Percentiles rank a stretch among this genome's conserved stretches.
phyloP scores from a whole-genome alignment of 2,113 vertebrate genomes.

The Pholis gunnellus region DNA sequence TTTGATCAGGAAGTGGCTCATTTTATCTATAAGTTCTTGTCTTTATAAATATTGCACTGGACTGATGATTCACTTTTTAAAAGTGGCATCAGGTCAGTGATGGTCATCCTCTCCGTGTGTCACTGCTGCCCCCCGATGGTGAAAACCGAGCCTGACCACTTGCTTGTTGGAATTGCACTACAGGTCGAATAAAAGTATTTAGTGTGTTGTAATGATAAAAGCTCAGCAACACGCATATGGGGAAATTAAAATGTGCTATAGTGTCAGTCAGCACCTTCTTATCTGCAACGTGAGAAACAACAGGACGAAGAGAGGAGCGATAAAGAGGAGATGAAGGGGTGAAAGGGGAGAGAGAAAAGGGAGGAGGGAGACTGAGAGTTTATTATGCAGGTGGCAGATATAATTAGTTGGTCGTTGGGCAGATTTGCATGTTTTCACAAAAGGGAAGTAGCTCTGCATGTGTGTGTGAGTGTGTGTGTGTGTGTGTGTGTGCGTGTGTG shows the following conservation, averaged over 20 bases:
- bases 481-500: conserved; percentile 27
- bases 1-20: conserved; percentile 9
- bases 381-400: conserved; percentile 86
- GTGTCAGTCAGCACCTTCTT: not conserved
- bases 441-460: conserved; percentile 81
- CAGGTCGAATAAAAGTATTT: not conserved
- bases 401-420: conserved; percentile 87
- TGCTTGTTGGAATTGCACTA: not conserved
- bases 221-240: not conserved
- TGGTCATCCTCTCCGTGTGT: conserved; percentile 32
- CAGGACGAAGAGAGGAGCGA: conserved; percentile 35
- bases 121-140: conserved; percentile 76
- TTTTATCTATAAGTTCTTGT: not conserved
- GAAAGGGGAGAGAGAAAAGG: conserved; percentile 43
- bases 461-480: conserved; percentile 36
- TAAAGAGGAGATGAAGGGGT: conserved; percentile 29
- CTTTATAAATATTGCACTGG: not conserved
- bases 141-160: conserved; percentile 36
- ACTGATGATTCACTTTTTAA: not conserved
- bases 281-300: conserved; percentile 22
- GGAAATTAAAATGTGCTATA: not conserved
- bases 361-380: conserved; percentile 68
- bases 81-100: conserved; percentile 14
- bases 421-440: conserved; percentile 87
- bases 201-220: not conserved